Evolutionary conservation across 2,797 vertebrate species (phyloP).

Genomic region (Garrulus glandarius): DNA sequence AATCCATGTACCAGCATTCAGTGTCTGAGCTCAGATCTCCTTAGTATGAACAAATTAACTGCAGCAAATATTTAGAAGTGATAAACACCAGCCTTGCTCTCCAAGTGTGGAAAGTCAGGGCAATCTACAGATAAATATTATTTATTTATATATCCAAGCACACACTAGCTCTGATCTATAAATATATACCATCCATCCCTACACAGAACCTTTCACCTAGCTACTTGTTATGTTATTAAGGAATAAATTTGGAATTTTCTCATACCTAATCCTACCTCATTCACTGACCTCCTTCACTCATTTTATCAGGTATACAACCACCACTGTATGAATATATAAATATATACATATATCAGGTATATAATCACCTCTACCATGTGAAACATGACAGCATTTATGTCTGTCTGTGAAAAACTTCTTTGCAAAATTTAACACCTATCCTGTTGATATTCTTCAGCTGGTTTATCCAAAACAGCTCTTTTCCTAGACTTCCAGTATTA

Average conservation of each 20-base stretch:
- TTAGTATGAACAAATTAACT: not conserved
- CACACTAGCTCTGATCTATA: not conserved
- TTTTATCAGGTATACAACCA: not conserved
- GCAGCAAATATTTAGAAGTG: not conserved
- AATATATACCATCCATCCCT: not conserved
- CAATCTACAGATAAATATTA: not conserved
- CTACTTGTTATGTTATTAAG: not conserved
- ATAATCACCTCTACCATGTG: not conserved
- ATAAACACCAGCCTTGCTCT: not conserved
- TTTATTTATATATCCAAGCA: not conserved
- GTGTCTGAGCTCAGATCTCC: not conserved
- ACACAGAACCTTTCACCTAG: not conserved
- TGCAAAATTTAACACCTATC: not conserved
- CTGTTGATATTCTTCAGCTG: not conserved
- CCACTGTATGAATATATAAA: not conserved
- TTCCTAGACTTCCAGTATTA: not conserved
- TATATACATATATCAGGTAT: not conserved
- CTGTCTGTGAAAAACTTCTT: not conserved
- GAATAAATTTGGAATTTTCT: not conserved
- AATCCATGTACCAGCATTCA: not conserved
- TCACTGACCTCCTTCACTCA: not conserved
- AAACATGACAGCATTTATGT: rapidly evolving
- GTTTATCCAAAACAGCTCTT: not conserved
- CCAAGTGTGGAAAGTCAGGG: not conserved
- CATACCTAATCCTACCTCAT: not conserved